Percentiles rank a stretch among this genome's conserved stretches.
These are phyloP conservation scores for Trachymyrmex septentrionalis DNA, from an alignment of 1,140 invertebrate species.

Conservation along the genomic window DNA sequence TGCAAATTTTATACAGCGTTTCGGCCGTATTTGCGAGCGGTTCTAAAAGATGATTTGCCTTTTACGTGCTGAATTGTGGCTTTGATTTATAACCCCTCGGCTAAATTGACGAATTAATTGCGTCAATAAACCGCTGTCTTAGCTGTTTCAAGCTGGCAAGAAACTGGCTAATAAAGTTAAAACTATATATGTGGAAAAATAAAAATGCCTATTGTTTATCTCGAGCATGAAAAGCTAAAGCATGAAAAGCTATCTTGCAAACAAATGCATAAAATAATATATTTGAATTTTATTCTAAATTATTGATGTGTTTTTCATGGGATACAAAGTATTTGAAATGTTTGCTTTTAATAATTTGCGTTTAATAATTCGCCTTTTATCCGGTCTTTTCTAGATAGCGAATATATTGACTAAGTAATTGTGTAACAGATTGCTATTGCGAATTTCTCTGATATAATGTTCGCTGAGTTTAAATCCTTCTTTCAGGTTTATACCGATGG, in stretches of 20 bases:
- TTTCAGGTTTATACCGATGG: neutral
- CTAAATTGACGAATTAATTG: conserved; percentile 29
- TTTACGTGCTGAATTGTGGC: conserved; percentile 17
- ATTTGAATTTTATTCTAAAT: neutral
- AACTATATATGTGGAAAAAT: neutral
- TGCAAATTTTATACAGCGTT: conserved; percentile 30
- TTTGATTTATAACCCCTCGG: conserved; percentile 19
- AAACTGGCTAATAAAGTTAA: neutral
- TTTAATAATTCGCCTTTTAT: neutral
- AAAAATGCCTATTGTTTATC: neutral
- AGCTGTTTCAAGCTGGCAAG: neutral
- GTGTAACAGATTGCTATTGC: neutral
- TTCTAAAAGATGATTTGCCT: neutral
- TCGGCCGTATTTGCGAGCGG: neutral
- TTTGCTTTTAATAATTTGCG: neutral
- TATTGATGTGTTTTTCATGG: neutral
- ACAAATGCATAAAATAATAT: neutral
- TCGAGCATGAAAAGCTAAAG: neutral
- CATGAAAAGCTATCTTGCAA: neutral
- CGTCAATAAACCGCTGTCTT: conserved; percentile 1
- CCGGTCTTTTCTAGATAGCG: neutral
- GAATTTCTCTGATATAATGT: neutral
- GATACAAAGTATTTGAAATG: neutral
- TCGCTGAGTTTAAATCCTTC: neutral
- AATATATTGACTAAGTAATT: conserved; percentile 4